Evolutionary conservation across 2,113 vertebrate genomes (phyloP).

Genomic region (rabbit (Oryctolagus cuniculus)): DNA sequence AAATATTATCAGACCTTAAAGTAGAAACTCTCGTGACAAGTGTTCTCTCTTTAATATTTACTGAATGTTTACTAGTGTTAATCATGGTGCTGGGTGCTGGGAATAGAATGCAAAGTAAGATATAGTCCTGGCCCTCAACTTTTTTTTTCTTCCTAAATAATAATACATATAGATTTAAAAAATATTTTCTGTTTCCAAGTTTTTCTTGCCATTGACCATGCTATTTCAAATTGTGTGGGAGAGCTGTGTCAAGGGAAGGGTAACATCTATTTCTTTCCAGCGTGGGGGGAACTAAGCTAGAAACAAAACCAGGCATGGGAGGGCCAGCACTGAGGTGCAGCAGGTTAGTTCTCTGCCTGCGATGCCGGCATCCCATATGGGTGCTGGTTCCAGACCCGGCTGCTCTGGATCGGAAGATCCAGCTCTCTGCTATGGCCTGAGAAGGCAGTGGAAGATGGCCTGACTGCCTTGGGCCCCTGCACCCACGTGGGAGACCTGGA

Average conservation of each 20-base stretch:
- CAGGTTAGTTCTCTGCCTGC: too few relatives aligned
- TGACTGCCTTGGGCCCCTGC: too few relatives aligned
- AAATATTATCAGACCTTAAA: neutral
- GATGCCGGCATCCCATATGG: too few relatives aligned
- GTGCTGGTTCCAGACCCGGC: too few relatives aligned
- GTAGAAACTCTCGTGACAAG: neutral
- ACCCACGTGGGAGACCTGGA: too few relatives aligned
- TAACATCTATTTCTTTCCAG: neutral
- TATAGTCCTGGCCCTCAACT: neutral
- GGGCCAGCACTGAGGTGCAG: too few relatives aligned
- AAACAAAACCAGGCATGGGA: too few relatives aligned
- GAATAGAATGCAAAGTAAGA: neutral
- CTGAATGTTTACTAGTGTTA: accelerated
- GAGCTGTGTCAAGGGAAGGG: neutral
- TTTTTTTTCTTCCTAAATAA: neutral
- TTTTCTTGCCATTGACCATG: neutral
- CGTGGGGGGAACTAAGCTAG: neutral
- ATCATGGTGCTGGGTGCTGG: neutral
- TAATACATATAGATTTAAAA: neutral
- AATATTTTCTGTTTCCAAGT: conserved; percentile 31
- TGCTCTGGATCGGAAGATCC: too few relatives aligned
- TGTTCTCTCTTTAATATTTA: neutral
- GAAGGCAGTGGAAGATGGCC: too few relatives aligned
- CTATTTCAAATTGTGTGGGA: neutral
- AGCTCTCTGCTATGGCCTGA: too few relatives aligned